Conservation (phyloP, 2,888 invertebrate species). For the Pristionchus entomophagus region DNA sequence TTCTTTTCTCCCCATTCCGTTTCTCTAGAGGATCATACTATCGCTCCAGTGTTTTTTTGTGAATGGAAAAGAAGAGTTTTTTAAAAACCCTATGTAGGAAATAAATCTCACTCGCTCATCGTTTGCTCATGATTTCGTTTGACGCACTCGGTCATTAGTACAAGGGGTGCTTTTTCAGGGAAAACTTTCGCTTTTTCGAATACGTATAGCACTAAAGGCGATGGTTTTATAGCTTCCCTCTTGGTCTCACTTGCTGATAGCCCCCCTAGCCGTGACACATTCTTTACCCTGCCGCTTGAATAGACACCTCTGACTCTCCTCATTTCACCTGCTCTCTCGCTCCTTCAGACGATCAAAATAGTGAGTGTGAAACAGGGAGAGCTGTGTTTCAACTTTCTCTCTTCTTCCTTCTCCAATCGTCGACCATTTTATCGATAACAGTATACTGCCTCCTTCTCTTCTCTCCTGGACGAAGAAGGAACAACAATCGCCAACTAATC, state of each 20-base stretch:
- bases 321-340: background rate
- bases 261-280: background rate
- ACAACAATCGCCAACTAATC: background rate
- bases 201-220: too few relatives aligned
- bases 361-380: background rate
- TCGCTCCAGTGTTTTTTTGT: too few relatives aligned
- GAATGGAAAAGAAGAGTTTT: too few relatives aligned
- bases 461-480: background rate
- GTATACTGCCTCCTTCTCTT: background rate
- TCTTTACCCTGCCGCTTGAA: background rate
- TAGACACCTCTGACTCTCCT: background rate
- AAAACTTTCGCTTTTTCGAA: too few relatives aligned
- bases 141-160: too few relatives aligned
- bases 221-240: too few relatives aligned
- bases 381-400: background rate
- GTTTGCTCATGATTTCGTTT: too few relatives aligned
- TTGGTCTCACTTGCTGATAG: too few relatives aligned
- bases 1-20: background rate
- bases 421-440: slow-evolving; percentile 15
- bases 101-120: too few relatives aligned
- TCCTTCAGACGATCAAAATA: background rate
- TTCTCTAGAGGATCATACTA: too few relatives aligned
- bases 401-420: background rate
- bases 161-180: too few relatives aligned
- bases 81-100: too few relatives aligned